Conservation (phyloP, 2,888 invertebrate genomes). For the Trilocha varians region DNA sequence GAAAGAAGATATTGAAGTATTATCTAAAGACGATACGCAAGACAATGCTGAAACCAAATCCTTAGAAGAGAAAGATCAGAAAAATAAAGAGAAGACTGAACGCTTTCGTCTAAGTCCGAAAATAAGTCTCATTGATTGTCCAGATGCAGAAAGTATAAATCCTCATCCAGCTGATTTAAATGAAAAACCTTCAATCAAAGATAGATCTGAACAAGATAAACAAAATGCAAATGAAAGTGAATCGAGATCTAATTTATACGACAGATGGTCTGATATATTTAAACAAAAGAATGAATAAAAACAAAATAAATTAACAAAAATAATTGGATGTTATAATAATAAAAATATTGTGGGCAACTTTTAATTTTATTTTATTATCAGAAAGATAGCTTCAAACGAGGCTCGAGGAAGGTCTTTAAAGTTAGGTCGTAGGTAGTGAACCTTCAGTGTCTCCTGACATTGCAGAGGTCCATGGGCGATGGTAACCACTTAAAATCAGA, state of each 20-base stretch:
- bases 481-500: no score
- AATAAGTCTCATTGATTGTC: neutral
- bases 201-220: neutral
- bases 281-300: neutral
- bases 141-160: neutral
- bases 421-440: no score
- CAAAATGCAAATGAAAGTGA: neutral
- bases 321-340: no score
- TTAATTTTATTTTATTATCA: no score
- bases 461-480: no score
- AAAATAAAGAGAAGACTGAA: neutral
- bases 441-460: no score
- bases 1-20: slow-evolving; percentile 37
- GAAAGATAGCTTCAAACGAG: no score
- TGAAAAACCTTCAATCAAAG: neutral
- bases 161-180: neutral
- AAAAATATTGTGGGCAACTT: no score
- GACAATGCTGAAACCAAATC: neutral
- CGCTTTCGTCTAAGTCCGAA: neutral
- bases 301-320: no score
- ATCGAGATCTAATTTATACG: neutral
- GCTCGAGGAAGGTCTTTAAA: no score
- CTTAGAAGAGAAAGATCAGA: neutral
- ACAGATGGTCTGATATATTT: neutral
- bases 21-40: slow-evolving; percentile 19